phyloP scores from a whole-genome alignment of 1,140 invertebrate genomes.

The Drepana arcuata region DNA sequence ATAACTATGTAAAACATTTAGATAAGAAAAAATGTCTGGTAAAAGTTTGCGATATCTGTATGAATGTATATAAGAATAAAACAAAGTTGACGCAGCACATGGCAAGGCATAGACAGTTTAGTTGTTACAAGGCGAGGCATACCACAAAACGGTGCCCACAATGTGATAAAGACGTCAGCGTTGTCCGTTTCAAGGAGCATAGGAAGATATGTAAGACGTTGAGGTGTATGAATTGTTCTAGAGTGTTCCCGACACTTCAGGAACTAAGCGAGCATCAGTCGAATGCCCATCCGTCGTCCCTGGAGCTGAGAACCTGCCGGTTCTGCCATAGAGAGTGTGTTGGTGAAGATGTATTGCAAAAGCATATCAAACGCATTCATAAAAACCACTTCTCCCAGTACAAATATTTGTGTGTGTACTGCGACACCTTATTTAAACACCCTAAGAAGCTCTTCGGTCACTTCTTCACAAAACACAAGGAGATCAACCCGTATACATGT shows the following conservation, averaged over 20 bases:
- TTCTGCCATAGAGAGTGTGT: slow-evolving; percentile 40
- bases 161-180: slow-evolving; percentile 21
- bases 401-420: slow-evolving; percentile 47
- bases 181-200: slow-evolving; percentile 11
- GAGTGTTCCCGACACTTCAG: slow-evolving; percentile 17
- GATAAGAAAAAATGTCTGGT: slow-evolving; percentile 20
- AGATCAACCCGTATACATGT: slow-evolving; percentile 44
- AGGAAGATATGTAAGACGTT: slow-evolving; percentile 22
- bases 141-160: slow-evolving; percentile 16
- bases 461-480: slow-evolving; percentile 38
- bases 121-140: too few relatives aligned
- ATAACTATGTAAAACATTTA: slow-evolving; percentile 32
- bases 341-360: slow-evolving; percentile 23
- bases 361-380: slow-evolving; percentile 43
- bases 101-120: background rate
- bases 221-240: slow-evolving; percentile 28
- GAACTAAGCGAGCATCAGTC: slow-evolving; percentile 30
- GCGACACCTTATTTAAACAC: slow-evolving; percentile 38
- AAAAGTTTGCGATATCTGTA: slow-evolving; percentile 31
- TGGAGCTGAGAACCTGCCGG: slow-evolving; percentile 26
- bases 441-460: slow-evolving; percentile 47
- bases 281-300: slow-evolving; percentile 12
- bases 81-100: slow-evolving; percentile 18
- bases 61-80: slow-evolving; percentile 22
- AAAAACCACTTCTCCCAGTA: slow-evolving; percentile 27